A percentile compares a stretch with the other conserved stretches of the same genome.
These are phyloP conservation scores for Saimiri boliviensis DNA, from an alignment of 2,113 vertebrate species.

Conservation along the genomic window DNA sequence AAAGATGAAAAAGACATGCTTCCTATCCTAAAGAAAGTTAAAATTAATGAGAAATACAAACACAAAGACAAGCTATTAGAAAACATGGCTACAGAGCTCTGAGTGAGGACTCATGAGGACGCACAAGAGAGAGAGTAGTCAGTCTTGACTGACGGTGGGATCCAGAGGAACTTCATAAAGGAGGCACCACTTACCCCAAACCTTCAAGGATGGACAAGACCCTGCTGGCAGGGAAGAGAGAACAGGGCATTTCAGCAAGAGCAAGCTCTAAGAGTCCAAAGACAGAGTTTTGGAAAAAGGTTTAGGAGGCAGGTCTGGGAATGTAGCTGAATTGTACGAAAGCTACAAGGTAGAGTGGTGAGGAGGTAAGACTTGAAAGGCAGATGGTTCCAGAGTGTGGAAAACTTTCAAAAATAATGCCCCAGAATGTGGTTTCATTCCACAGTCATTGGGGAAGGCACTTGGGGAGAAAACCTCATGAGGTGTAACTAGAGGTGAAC, in stretches of 20 bases:
- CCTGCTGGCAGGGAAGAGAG: neutral
- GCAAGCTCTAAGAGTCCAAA: neutral
- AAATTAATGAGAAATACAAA: neutral
- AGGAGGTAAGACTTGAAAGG: neutral
- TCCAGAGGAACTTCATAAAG: neutral
- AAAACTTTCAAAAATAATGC: neutral
- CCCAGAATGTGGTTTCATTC: neutral
- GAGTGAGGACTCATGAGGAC: neutral
- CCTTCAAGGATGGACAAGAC: neutral
- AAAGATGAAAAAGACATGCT: neutral
- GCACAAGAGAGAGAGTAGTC: neutral
- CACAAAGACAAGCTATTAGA: neutral
- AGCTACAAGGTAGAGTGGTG: neutral
- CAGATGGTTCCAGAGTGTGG: neutral
- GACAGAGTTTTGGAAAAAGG: neutral
- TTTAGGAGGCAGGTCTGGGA: neutral
- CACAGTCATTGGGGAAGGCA: neutral
- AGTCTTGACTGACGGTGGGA: neutral
- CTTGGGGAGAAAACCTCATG: accelerated
- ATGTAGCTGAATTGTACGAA: accelerated
- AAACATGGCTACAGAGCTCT: neutral
- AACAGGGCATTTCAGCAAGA: neutral
- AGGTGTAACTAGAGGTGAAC: neutral
- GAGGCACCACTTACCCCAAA: neutral
- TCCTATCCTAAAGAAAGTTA: neutral